Evolutionary conservation across 2,888 invertebrate genomes (phyloP), one percentile per base, ranked within the genome.

Genomic region (Allophyes oxyacanthae): DNA sequence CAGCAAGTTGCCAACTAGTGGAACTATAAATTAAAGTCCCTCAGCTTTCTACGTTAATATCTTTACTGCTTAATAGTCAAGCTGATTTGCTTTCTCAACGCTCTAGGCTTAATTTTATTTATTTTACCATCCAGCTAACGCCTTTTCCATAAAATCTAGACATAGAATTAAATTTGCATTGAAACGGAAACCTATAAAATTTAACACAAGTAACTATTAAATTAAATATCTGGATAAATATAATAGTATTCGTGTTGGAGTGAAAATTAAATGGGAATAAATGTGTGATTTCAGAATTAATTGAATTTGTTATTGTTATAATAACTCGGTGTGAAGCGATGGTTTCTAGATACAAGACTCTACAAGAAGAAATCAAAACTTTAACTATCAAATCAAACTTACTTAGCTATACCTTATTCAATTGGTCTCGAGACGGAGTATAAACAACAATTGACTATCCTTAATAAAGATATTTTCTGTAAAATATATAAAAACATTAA

Each of bases 111-210:
- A 32, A 13, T 59, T 51, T 20, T 48, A 51, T 56, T 56, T 48
- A 56, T 50, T 42, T 37, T 6, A 13, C 30, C 38, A 43, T 48
- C 51, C 28, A 66, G 40, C 37, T n/a, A 58, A 37, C 14, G 8
- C 5, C 26, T 50, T 14, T 50, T 34, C 26, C 44, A 62, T 61
- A 49, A 55, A 66, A 45, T 33, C 14, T 38, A 20, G 46, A 30
- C 40, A n/a, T n/a, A 40, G 28, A 49, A 48, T 26, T 45, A 28
- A 36, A 68, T 63, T 49, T 15, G 58, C 49, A 58, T 55, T 55
- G 42, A 46, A 67, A 59, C 51, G 34, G 50, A 58, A 58, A 52
- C 28, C 38, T 26, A 58, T 65, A 60, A 51, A 42, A 50, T 38
- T 45, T 15, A 37, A 64, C 34, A 53, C 42, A 9, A 8, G 26